phyloP scores from a whole-genome alignment of 2,888 invertebrate genomes.

The Allygus modestus region DNA sequence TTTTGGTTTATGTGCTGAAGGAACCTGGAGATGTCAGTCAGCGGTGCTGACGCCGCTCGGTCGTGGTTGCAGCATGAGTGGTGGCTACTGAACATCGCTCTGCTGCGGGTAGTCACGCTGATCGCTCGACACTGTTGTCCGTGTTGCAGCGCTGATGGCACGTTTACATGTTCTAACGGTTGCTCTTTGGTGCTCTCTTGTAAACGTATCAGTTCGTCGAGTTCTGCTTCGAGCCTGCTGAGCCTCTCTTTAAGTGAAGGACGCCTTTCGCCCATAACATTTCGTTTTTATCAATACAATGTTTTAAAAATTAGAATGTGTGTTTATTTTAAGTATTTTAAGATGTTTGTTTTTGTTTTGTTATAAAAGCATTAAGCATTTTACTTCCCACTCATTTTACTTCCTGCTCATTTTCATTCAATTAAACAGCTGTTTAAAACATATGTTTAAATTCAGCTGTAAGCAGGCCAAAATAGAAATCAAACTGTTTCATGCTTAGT shows the following conservation, averaged over 20 bases:
- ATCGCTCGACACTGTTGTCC: not conserved
- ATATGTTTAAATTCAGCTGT: too few relatives aligned
- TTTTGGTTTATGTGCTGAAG: constrained; percentile 34
- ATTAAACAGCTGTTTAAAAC: too few relatives aligned
- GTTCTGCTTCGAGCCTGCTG: constrained; percentile 14
- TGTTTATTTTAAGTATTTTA: too few relatives aligned
- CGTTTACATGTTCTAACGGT: not conserved
- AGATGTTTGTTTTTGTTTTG: too few relatives aligned
- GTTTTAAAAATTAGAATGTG: too few relatives aligned
- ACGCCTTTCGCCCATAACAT: constrained; percentile 9
- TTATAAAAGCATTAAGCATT: too few relatives aligned
- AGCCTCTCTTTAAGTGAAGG: constrained; percentile 25
- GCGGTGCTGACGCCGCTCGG: not conserved
- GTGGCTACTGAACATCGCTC: not conserved
- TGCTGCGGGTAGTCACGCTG: constrained; percentile 8
- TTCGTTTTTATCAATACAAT: not conserved
- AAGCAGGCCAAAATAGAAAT: too few relatives aligned
- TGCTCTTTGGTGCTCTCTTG: not conserved
- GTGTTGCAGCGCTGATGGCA: not conserved
- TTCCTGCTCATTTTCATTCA: too few relatives aligned
- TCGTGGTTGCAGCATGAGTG: not conserved
- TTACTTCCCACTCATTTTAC: too few relatives aligned
- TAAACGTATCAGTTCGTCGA: constrained; percentile 20
- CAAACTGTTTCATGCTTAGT: too few relatives aligned
- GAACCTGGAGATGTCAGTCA: constrained; percentile 29